Base-by-base conservation (phyloP, 1,140 invertebrate genomes). In the Zelostemma sp. region DNA sequence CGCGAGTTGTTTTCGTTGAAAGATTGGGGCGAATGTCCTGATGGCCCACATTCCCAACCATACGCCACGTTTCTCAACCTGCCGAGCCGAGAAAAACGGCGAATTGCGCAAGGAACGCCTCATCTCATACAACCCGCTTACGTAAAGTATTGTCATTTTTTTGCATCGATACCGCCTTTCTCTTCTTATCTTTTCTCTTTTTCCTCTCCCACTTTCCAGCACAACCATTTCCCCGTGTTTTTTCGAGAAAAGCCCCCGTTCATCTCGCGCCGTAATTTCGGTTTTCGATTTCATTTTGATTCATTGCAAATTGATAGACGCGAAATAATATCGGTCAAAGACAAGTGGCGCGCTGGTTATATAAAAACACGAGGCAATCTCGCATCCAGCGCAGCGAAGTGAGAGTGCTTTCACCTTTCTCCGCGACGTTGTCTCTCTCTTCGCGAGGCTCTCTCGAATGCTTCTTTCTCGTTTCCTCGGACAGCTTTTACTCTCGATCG, bases 341-440 rank as follows among this genome's bases (percentile, higher is more conserved):
- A 41, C 58, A 73, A 64, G 56, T 72, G 25, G 64, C 28, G 35
- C 57, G 47, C 0, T 38, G 47, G 45, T 60, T 53, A 50, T 64
- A 67, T 67, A 69, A 73, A 69, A 73, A 67, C 38, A 25, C 21
- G 21, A 11, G 54, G n/a, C 45, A 19, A 73, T 67, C 71, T 67
- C 61, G 61, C 35, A 50, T 19, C 35, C 16, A 53, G 56, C 68
- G 50, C 54, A 59, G 11, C 53, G 59, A 78, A 77, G 81, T 77
- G 81, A 82, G 79, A 85, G 80, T 85, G 78, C 84, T 85, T 85
- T 85, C 84, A 85, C 84, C 84, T 85, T 85, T 85, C 83, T 85
- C 82, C 75, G 66, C 66, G 64, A 49, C 59, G 71, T 63, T 73
- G 72, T 77, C 74, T 65, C 8, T 59, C 55, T 65, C 58, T 55